Evolutionary conservation across 2,888 invertebrate species (phyloP).

Genomic region (Chaetogeoica ovagalla): DNA sequence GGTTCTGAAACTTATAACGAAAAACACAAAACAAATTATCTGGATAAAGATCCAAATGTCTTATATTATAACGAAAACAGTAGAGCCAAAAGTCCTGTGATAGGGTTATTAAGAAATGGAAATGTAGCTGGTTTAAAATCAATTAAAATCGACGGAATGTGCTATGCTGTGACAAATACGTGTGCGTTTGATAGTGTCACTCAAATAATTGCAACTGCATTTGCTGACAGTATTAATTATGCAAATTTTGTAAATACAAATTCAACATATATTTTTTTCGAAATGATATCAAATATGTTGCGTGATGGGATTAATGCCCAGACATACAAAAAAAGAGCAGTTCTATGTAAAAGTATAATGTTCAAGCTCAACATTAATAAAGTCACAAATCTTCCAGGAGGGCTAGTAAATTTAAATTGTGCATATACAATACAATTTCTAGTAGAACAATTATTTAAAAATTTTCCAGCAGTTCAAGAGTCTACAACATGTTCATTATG

Average conservation of each 20-base stretch:
- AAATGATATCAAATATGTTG: neutral
- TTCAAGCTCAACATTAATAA: neutral
- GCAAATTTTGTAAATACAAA: neutral
- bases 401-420: neutral
- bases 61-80: conserved; percentile 1
- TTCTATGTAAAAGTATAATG: neutral
- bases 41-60: conserved; percentile 4
- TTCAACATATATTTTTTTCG: neutral
- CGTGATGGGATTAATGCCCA: neutral
- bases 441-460: neutral
- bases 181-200: conserved; percentile 24
- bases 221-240: neutral
- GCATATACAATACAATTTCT: neutral
- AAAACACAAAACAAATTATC: conserved; percentile 1
- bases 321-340: neutral
- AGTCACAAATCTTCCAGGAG: neutral
- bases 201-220: neutral
- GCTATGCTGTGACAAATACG: conserved; percentile 5
- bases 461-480: neutral
- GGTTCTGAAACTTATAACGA: neutral
- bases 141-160: neutral
- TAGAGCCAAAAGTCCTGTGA: neutral
- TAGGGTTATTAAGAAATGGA: conserved; percentile 4
- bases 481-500: neutral
- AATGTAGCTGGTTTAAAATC: neutral